A percentile compares a stretch with the other conserved stretches of the same genome.
phyloP scores from a whole-genome alignment of 2,113 vertebrate species.

The Trichechus manatus region DNA sequence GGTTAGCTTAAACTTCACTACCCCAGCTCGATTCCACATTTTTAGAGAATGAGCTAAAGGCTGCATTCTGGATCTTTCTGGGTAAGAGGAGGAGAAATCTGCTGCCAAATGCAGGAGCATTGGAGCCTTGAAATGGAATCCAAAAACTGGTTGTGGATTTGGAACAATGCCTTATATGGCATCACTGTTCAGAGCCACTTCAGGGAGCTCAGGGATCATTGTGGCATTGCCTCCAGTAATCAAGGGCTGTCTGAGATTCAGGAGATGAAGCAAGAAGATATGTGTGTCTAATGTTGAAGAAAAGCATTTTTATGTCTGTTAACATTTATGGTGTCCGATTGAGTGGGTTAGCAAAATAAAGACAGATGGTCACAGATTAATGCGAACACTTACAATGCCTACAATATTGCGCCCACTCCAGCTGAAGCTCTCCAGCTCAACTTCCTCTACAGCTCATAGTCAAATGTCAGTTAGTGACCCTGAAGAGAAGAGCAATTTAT shows the following conservation, averaged over 20 bases:
- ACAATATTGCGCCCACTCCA: slow-evolving; percentile 61
- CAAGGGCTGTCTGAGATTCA: slow-evolving; percentile 55
- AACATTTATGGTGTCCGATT: slow-evolving; percentile 76
- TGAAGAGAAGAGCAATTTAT: slow-evolving; percentile 81
- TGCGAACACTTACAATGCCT: slow-evolving; percentile 71
- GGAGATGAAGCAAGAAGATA: slow-evolving; percentile 73
- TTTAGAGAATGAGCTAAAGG: slow-evolving; percentile 39
- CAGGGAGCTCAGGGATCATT: slow-evolving; percentile 49
- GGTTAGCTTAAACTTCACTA: slow-evolving; percentile 47
- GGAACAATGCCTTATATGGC: slow-evolving; percentile 52
- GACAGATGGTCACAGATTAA: slow-evolving; percentile 81
- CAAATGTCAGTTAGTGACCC: slow-evolving; percentile 79
- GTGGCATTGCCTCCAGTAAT: slow-evolving; percentile 1
- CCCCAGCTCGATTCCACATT: slow-evolving; percentile 48
- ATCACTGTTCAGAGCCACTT: slow-evolving; percentile 23
- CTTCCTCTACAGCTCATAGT: slow-evolving; percentile 71
- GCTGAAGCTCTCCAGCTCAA: slow-evolving; percentile 70
- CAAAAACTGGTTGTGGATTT: slow-evolving; percentile 53
- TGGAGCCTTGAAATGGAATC: slow-evolving; percentile 65
- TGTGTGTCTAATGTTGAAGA: slow-evolving; percentile 72
- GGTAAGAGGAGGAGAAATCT: slow-evolving; percentile 57
- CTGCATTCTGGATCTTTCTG: slow-evolving; percentile 60
- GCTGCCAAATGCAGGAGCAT: slow-evolving; percentile 54
- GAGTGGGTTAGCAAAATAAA: slow-evolving; percentile 85
- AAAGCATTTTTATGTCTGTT: slow-evolving; percentile 83